These are phyloP conservation scores for Dorcus parallelipipedus DNA, from an alignment of 2,888 invertebrate species.

Conservation along the genomic window DNA sequence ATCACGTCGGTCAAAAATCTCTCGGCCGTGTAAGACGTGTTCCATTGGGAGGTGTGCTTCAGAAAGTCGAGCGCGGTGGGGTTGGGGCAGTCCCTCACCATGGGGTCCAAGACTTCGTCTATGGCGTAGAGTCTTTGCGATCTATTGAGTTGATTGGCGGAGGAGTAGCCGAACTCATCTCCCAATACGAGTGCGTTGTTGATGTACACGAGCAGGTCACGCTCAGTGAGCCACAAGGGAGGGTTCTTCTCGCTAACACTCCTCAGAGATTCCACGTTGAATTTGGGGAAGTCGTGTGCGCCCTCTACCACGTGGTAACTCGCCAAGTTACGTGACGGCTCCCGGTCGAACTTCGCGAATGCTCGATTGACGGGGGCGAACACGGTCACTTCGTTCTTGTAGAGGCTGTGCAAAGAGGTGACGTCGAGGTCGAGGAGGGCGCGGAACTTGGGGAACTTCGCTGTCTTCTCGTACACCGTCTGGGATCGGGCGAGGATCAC, in stretches of 20 bases:
- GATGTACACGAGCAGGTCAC: conserved; percentile 66
- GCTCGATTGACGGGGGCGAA: conserved; percentile 85
- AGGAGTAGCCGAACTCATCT: conserved; percentile 45
- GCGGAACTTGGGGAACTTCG: too few species aligned
- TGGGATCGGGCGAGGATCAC: too few species aligned
- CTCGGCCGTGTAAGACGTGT: conserved; percentile 14
- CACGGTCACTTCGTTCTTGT: conserved; percentile 66
- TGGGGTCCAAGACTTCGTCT: conserved; percentile 78
- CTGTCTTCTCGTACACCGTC: too few species aligned
- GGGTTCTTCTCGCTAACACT: conserved; percentile 80
- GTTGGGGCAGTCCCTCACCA: conserved; percentile 57
- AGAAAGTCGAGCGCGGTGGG: conserved; percentile 77
- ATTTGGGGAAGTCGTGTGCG: conserved; percentile 61
- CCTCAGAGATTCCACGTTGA: conserved; percentile 40
- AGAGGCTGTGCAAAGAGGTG: too few species aligned
- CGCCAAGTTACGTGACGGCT: conserved; percentile 23
- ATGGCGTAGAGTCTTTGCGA: conserved; percentile 70
- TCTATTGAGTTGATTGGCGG: conserved; percentile 27
- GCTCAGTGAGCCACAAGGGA: conserved; percentile 76
- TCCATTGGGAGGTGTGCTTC: conserved; percentile 52
- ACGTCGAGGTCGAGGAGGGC: too few species aligned
- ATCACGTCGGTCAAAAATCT: conserved; percentile 30
- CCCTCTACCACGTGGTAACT: conserved; percentile 47
- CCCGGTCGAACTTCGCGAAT: conserved; percentile 50
- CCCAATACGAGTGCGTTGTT: conserved; percentile 80